Evolutionary conservation across 2,113 vertebrate species (phyloP).

Genomic region (Piaya cayana): DNA sequence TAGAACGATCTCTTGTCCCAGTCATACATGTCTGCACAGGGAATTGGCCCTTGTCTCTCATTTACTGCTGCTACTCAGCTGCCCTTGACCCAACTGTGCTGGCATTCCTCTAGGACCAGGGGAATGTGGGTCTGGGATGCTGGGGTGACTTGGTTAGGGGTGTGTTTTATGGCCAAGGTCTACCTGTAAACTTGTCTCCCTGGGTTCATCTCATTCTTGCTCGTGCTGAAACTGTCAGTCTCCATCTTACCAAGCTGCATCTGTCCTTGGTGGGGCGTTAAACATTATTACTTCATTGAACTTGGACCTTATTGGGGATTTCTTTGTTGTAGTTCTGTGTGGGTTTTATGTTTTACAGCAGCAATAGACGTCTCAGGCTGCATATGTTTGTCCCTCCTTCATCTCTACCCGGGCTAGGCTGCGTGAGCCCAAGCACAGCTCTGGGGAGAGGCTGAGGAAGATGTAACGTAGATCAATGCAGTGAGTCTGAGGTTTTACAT

Average conservation of each 20-base stretch:
- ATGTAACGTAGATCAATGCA: fast-evolving
- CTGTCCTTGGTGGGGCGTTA: background rate
- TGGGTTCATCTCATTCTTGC: fast-evolving
- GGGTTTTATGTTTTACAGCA: background rate
- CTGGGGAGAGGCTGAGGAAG: background rate
- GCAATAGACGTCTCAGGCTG: background rate
- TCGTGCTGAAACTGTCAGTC: background rate
- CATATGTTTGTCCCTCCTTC: background rate
- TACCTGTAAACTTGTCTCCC: background rate
- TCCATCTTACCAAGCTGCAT: background rate
- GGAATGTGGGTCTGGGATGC: background rate
- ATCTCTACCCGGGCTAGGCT: background rate
- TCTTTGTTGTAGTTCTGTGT: background rate
- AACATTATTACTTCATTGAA: background rate
- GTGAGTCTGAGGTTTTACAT: background rate
- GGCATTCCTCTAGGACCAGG: background rate
- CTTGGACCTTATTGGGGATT: background rate
- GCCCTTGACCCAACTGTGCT: background rate
- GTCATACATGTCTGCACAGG: fast-evolving
- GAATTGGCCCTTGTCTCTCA: background rate
- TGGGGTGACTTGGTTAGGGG: fast-evolving
- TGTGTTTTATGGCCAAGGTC: background rate
- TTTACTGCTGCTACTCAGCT: background rate
- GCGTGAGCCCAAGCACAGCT: background rate
- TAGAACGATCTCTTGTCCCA: background rate